These are phyloP conservation scores for Junonia oenone DNA, from an alignment of 2,888 invertebrate species.

Conservation along the genomic window DNA sequence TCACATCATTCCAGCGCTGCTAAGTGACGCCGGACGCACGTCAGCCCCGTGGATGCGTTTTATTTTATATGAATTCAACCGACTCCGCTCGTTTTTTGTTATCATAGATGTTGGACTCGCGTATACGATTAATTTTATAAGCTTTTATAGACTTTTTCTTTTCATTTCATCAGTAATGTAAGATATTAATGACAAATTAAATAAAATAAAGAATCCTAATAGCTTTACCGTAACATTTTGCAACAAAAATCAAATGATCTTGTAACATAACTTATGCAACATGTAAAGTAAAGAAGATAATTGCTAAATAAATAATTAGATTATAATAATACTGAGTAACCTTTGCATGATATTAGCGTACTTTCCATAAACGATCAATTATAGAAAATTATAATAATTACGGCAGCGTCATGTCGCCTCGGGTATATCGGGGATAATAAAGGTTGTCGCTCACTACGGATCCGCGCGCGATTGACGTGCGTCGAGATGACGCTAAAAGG, in stretches of 20 bases:
- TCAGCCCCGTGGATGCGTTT: constrained; percentile 70
- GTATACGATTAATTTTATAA: constrained; percentile 61
- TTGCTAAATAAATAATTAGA: constrained; percentile 10
- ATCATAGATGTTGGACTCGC: constrained; percentile 65
- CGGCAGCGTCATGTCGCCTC: constrained; percentile 28
- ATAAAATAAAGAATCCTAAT: neutral
- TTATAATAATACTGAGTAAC: constrained; percentile 8
- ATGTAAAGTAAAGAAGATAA: neutral
- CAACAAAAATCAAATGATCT: too few species aligned
- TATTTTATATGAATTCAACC: constrained; percentile 74
- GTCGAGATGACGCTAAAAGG: constrained; percentile 76
- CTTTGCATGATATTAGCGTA: constrained; percentile 22
- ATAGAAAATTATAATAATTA: constrained; percentile 33
- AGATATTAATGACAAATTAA: neutral
- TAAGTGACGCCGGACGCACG: constrained; percentile 80
- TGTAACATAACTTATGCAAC: neutral
- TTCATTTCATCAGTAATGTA: constrained; percentile 22
- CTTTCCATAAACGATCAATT: constrained; percentile 22
- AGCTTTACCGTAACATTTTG: neutral
- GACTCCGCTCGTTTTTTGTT: constrained; percentile 70
- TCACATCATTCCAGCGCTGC: constrained; percentile 79
- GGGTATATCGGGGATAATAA: constrained; percentile 48
- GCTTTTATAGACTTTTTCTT: constrained; percentile 28
- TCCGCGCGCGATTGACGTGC: constrained; percentile 68
- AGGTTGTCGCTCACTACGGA: constrained; percentile 50